Evolutionary conservation across 1,140 invertebrate genomes (phyloP).

Genomic region (Dreissena polymorpha): DNA sequence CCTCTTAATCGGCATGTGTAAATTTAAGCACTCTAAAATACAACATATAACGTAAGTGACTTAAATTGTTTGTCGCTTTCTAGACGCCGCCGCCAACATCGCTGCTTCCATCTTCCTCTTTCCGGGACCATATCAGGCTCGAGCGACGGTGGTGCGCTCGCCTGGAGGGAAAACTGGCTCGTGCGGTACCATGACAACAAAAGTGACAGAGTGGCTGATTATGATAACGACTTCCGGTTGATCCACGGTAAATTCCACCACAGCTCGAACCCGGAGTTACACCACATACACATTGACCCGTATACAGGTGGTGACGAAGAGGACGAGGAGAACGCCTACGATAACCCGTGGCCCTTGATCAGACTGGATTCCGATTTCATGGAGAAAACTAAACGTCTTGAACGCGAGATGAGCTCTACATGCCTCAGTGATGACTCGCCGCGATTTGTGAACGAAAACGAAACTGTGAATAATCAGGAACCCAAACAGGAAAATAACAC

Average conservation of each 20-base stretch:
- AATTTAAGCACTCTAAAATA: no score
- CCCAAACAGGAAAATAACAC: neutral
- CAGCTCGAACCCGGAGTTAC: neutral
- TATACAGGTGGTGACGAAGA: neutral
- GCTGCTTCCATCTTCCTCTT: no score
- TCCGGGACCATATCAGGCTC: no score
- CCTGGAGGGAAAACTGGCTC: constrained; percentile 39
- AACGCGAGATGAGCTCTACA: neutral
- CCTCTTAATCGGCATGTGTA: no score
- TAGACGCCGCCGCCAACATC: no score
- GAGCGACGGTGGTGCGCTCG: neutral
- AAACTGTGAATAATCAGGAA: neutral
- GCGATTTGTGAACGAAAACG: neutral
- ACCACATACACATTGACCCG: constrained; percentile 1
- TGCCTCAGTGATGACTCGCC: neutral
- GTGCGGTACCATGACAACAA: constrained; percentile 34
- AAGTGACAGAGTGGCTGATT: neutral
- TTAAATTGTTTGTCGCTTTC: no score
- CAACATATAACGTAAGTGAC: no score
- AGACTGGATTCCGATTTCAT: constrained; percentile 21
- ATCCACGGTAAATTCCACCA: constrained; percentile 3
- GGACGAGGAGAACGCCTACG: neutral
- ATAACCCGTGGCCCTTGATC: constrained; percentile 31
- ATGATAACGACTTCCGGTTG: neutral
- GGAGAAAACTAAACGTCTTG: constrained; percentile 3